A percentile compares a stretch with the other conserved stretches of the same genome.
These are phyloP conservation scores for Andrena praecox DNA, from an alignment of 2,888 invertebrate genomes.

Conservation along the genomic window DNA sequence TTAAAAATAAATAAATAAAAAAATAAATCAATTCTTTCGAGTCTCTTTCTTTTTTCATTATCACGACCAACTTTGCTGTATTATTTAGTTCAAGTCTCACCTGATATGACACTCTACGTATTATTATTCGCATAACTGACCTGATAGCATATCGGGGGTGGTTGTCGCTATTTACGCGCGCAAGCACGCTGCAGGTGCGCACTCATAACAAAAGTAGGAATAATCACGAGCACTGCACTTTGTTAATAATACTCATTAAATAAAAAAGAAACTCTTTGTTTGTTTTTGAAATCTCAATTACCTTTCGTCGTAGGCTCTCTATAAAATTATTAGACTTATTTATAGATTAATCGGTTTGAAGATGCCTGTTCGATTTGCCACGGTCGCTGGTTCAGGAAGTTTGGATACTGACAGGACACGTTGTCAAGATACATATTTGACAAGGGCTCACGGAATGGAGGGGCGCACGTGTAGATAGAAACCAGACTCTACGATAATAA, in stretches of 20 bases:
- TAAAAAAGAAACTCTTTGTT: neutral
- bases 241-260: neutral
- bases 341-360: neutral
- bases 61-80: no score
- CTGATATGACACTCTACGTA: no score
- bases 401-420: constrained; percentile 16
- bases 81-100: no score
- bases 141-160: no score
- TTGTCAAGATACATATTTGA: constrained; percentile 30
- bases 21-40: no score
- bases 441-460: constrained; percentile 21
- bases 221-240: no score
- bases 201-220: no score
- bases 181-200: no score
- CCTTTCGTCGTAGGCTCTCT: neutral
- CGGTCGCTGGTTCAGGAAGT: constrained; percentile 37
- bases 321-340: neutral
- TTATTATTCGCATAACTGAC: no score
- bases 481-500: constrained; percentile 69
- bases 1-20: no score
- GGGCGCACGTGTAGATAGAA: constrained; percentile 62
- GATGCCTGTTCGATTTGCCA: neutral
- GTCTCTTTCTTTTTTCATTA: no score
- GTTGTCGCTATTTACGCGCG: no score
- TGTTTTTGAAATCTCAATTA: neutral